A percentile compares a stretch with the other conserved stretches of the same genome.
Evolutionary conservation across 2,113 vertebrate genomes (phyloP).

Genomic region (Marcusenius ussheri): DNA sequence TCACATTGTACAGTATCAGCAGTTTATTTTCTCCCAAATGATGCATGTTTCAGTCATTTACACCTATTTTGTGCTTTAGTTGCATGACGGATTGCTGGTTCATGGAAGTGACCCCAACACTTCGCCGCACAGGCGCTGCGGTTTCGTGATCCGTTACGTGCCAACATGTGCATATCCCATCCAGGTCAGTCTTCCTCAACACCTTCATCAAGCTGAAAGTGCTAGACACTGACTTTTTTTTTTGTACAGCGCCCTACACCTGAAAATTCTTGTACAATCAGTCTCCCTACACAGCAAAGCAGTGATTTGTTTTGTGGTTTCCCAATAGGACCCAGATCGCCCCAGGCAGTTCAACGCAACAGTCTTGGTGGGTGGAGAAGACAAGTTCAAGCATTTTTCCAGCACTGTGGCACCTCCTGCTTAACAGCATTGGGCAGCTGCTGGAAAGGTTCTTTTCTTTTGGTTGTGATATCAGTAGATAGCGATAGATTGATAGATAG

Average conservation of each 20-base stretch:
- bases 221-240: not conserved
- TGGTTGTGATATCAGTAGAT: too few species aligned
- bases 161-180: conserved; percentile 59
- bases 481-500: too few species aligned
- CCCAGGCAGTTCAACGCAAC: conserved; percentile 56
- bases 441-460: too few species aligned
- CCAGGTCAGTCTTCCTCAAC: conserved; percentile 48
- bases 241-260: not conserved
- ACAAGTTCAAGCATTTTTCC: conserved; percentile 57
- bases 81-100: conserved; percentile 67
- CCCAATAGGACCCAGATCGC: conserved; percentile 55
- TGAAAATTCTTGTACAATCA: not conserved
- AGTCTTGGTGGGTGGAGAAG: conserved; percentile 50
- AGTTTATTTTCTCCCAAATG: not conserved
- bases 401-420: not conserved
- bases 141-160: conserved; percentile 67
- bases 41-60: not conserved
- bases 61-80: conserved; percentile 33
- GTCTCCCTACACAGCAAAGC: not conserved
- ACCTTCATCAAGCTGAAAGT: not conserved
- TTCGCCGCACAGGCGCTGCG: conserved; percentile 62
- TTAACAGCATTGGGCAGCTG: too few species aligned
- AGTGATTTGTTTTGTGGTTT: not conserved
- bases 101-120: conserved; percentile 67
- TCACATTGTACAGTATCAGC: not conserved